These are phyloP conservation scores for Hydrolagus affinis DNA, from an alignment of 2,113 vertebrate genomes.

Conservation along the genomic window DNA sequence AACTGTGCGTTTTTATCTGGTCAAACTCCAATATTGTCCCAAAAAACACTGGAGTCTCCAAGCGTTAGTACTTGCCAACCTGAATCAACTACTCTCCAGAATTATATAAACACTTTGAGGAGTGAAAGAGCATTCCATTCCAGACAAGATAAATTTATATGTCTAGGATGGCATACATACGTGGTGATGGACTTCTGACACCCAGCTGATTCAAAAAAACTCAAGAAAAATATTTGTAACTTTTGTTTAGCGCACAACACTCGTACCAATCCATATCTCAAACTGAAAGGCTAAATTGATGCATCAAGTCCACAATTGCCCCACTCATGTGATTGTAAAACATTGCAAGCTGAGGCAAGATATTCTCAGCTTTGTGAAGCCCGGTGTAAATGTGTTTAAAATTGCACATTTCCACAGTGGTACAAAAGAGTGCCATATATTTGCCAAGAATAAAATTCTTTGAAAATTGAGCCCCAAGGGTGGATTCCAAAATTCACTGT, in stretches of 20 bases:
- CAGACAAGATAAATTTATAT: no score
- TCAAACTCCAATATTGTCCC: no score
- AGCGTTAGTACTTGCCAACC: no score
- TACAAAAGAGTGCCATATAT: not conserved
- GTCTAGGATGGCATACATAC: no score
- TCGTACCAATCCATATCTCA: not conserved
- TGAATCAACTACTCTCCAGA: no score
- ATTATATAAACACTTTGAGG: no score
- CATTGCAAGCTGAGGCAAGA: not conserved
- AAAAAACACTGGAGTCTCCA: no score
- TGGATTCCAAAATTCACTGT: not conserved
- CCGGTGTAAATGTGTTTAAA: not conserved
- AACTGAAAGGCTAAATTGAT: not conserved
- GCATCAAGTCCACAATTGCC: no score
- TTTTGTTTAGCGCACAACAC: not conserved
- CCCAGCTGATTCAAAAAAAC: no score
- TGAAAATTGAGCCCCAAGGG: constrained; percentile 15
- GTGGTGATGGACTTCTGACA: no score
- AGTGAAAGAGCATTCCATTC: no score
- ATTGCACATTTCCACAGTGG: not conserved
- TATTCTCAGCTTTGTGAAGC: not conserved
- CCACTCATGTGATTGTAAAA: not conserved
- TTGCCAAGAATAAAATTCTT: not conserved
- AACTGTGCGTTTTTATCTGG: no score
- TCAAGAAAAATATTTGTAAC: not conserved